Evolutionary conservation across 2,797 vertebrate species (phyloP).

Genomic region (Crenuchus spilurus): DNA sequence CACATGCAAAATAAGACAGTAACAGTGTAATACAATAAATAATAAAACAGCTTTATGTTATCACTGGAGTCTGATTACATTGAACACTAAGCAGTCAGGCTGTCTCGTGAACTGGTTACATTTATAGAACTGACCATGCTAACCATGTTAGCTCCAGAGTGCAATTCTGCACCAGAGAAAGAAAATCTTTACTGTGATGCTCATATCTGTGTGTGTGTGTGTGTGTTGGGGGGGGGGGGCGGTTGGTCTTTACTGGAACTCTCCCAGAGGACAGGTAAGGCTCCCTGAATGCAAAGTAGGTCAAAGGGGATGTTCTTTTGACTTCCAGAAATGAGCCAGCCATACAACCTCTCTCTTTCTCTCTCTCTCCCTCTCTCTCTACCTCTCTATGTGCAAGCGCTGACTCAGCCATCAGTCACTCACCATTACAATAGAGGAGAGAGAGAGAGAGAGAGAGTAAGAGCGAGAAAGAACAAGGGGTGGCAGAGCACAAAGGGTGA

Average conservation of each 20-base stretch:
- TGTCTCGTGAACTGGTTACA: not conserved
- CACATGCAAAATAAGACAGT: no score
- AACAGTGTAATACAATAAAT: not conserved
- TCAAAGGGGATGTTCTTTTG: conserved; percentile 54
- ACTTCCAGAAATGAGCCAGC: conserved; percentile 58
- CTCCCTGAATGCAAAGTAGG: conserved; percentile 52
- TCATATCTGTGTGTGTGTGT: not conserved
- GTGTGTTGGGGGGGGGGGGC: not conserved
- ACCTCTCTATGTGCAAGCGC: conserved; percentile 27
- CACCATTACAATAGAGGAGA: conserved; percentile 44
- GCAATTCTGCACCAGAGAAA: not conserved
- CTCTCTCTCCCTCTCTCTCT: not conserved
- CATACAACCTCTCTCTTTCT: conserved; percentile 32
- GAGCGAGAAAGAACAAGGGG: not conserved
- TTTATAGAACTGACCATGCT: not conserved
- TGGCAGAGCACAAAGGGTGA: not conserved
- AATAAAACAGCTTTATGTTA: not conserved
- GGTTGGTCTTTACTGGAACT: conserved; percentile 4
- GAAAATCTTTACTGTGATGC: not conserved
- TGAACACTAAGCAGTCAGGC: not conserved
- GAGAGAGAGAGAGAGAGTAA: not conserved
- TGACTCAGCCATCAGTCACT: conserved; percentile 53
- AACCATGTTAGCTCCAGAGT: not conserved
- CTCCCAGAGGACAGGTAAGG: conserved; percentile 23
- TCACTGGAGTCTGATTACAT: not conserved